A percentile compares a stretch with the other conserved stretches of the same genome.
phyloP scores from a whole-genome alignment of 2,113 vertebrate species.

The Irena cyanogastra region DNA sequence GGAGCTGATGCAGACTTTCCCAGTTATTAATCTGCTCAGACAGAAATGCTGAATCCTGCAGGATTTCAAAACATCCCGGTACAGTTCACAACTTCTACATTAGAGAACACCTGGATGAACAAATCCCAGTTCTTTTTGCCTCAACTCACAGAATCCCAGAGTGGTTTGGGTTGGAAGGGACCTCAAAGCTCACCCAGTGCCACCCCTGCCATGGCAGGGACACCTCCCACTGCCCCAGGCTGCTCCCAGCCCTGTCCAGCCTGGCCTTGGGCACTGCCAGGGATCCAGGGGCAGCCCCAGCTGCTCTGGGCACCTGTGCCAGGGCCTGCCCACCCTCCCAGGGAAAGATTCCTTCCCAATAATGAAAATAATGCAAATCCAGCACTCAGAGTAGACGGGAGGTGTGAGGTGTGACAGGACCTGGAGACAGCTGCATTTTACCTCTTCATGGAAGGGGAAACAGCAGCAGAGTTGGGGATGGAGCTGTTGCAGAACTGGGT shows the following conservation, averaged over 20 bases:
- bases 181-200: neutral
- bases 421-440: neutral
- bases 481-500: neutral
- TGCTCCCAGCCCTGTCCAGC: fast-evolving
- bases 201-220: neutral
- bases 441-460: neutral
- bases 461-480: neutral
- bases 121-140: neutral
- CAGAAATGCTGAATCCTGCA: neutral
- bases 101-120: neutral
- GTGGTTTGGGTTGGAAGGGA: neutral
- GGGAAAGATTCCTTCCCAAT: fast-evolving
- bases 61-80: neutral
- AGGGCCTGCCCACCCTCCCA: fast-evolving
- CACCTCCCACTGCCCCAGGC: neutral
- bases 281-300: neutral
- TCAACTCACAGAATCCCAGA: neutral
- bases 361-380: neutral
- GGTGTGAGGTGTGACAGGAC: neutral
- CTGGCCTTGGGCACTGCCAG: neutral
- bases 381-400: fast-evolving
- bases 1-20: neutral
- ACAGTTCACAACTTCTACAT: neutral
- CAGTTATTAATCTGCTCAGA: neutral
- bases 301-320: neutral